Conservation (phyloP, 2,113 vertebrate species). For the Pongo abelii region DNA sequence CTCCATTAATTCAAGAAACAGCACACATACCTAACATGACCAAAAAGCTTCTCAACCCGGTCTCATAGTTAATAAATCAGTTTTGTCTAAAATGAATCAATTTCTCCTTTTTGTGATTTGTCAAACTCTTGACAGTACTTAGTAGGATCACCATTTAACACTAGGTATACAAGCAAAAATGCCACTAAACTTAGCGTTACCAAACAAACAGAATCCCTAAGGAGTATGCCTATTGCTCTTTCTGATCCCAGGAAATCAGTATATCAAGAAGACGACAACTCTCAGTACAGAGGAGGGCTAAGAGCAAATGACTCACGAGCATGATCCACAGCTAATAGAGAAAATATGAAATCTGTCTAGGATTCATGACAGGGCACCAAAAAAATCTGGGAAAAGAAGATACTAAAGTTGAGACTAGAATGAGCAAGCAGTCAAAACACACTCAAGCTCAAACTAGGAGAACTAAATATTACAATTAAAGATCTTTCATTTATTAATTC, state of each 20-base stretch:
- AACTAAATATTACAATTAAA: neutral
- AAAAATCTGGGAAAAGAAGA: neutral
- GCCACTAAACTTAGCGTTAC: neutral
- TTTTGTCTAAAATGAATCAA: neutral
- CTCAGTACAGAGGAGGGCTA: neutral
- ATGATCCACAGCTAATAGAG: neutral
- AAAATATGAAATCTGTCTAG: accelerated
- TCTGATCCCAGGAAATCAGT: constrained; percentile 62
- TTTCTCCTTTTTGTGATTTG: neutral
- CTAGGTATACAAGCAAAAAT: neutral
- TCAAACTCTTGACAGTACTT: neutral
- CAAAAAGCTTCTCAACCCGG: neutral
- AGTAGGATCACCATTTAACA: neutral
- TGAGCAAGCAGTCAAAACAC: neutral
- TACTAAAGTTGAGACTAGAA: neutral
- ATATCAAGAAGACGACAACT: accelerated
- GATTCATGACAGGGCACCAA: neutral
- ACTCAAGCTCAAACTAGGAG: neutral
- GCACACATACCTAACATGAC: neutral
- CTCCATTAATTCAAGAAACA: neutral
- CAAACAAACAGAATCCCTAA: neutral
- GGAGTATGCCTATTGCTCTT: neutral
- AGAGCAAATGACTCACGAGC: neutral
- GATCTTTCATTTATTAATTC: neutral
- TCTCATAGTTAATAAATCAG: neutral